Evolutionary conservation across 2,888 invertebrate genomes (phyloP).

Genomic region (Cerceris rybyensis): DNA sequence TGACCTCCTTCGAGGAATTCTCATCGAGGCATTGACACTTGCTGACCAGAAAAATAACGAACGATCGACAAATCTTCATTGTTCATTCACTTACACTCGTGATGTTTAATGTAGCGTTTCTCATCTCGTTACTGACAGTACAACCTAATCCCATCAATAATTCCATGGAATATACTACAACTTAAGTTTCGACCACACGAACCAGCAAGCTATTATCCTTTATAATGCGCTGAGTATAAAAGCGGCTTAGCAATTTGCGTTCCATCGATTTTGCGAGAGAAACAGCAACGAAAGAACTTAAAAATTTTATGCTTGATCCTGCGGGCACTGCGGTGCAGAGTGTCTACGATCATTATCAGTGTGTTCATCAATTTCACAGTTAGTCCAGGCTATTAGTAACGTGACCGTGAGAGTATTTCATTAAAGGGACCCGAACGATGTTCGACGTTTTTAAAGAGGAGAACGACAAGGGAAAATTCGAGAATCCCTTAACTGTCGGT

Average conservation of each 20-base stretch:
- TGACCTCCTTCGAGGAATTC: constrained; percentile 4
- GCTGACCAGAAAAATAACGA: no score
- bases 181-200: constrained; percentile 36
- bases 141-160: constrained; percentile 37
- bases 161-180: constrained; percentile 36
- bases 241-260: constrained; percentile 45
- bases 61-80: no score
- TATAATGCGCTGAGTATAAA: constrained; percentile 59
- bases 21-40: background rate
- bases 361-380: constrained; percentile 29
- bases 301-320: constrained; percentile 6
- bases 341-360: constrained; percentile 32
- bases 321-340: background rate
- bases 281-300: constrained; percentile 22
- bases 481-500: background rate
- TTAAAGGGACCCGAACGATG: constrained; percentile 33
- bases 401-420: constrained; percentile 33
- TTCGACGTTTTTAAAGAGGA: background rate
- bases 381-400: constrained; percentile 30
- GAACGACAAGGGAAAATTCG: background rate
- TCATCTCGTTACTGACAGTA: background rate
- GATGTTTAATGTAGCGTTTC: background rate
- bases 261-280: constrained; percentile 45
- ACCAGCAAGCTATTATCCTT: constrained; percentile 60
- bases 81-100: no score